Evolutionary conservation across 2,797 vertebrate genomes (phyloP).

Genomic region (Amblyraja radiata): DNA sequence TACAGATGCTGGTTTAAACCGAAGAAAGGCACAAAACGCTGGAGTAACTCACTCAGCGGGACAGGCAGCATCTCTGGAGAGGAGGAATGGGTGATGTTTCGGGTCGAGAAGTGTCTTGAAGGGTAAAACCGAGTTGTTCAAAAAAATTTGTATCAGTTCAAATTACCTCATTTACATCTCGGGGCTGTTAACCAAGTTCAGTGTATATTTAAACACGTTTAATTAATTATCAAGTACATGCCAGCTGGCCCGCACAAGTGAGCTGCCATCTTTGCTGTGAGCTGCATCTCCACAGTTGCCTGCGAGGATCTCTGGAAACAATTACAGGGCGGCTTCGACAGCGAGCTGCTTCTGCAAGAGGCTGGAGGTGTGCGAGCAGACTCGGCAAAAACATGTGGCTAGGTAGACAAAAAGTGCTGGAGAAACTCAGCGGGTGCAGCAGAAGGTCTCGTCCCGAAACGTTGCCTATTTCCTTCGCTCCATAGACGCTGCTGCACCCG

Average conservation of each 20-base stretch:
- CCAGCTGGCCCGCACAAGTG: conserved; percentile 5
- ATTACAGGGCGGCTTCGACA: neutral
- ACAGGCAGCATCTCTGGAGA: no score
- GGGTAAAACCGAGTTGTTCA: neutral
- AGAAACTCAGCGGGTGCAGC: no score
- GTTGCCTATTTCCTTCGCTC: no score
- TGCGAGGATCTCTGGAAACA: neutral
- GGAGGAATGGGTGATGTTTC: no score
- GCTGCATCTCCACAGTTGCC: neutral
- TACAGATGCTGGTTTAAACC: no score
- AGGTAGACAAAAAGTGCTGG: no score
- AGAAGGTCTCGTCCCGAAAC: no score
- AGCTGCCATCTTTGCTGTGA: neutral
- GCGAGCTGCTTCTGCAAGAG: neutral
- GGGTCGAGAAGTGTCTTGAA: neutral
- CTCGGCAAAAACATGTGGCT: neutral
- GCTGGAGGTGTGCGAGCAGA: neutral
- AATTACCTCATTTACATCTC: conserved; percentile 16
- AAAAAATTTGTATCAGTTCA: conserved; percentile 7
- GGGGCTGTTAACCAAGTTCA: conserved; percentile 22
- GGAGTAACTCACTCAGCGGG: no score
- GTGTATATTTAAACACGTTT: conserved; percentile 30
- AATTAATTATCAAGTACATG: conserved; percentile 30
- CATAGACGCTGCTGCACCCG: no score
- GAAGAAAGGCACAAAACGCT: no score